Base-by-base conservation (phyloP, 2,888 invertebrate genomes). In the Chymomyza amoena region DNA sequence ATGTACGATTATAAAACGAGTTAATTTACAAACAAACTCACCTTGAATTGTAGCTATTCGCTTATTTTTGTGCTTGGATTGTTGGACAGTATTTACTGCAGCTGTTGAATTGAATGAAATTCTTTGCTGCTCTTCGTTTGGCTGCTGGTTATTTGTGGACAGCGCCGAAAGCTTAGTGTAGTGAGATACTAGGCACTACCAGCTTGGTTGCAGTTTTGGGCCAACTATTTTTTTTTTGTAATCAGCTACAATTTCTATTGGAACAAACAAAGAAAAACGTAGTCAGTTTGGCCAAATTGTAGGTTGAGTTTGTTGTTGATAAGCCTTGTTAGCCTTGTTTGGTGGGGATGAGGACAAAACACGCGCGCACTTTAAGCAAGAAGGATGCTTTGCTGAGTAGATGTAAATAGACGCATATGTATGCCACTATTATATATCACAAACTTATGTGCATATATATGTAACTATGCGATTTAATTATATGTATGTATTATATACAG, bases 11-110 rank as follows among this genome's bases (percentile, higher is more conserved):
- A 28, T 63, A 61, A 74, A 87, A 86, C 81, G 66, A 66, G 86
- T 86, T 85, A 72, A 77, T 77, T 80, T 75, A 73, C 76, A 81
- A 87, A 82, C 78, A 84, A 76, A 88, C 84, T 84, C 73, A 84
- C 84, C 88, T 84, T 84, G 88, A 81, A 79, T 75, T 66, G 70
- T 25, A 57, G 74, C 77, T 80, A 69, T 68, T 78, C 75, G 78
- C 78, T 78, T 73, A 78, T 68, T 15, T 62, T 50, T 16, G 13
- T 50, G 50, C 20, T 50, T 15, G 7, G 9, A 67, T 69, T 73
- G 67, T 64, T 73, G 62, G 39, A 45, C 52, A 52, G 56, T 68
- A 67, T 61, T 28, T 65, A 60, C 50, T 61, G 45, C 56, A 68
- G 62, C 60, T 70, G 74, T 64, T 68, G 65, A 61, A 61, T 52